Conservation (phyloP, 2,113 vertebrate genomes). For the Dendrocopos noguchii region DNA sequence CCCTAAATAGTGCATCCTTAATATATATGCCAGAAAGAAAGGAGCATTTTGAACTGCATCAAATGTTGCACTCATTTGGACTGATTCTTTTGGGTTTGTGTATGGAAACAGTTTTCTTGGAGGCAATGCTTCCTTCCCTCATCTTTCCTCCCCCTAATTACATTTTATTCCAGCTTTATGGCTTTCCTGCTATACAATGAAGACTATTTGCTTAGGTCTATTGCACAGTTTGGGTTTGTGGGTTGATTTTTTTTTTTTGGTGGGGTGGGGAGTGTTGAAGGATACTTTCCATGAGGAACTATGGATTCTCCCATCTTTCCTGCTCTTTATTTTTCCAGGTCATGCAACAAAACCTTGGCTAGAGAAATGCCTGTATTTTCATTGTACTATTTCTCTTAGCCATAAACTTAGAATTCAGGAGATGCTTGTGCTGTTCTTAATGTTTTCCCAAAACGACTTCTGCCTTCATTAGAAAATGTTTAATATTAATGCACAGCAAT, state of each 20-base stretch:
- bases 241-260: not conserved
- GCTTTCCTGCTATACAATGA: not conserved
- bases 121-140: not conserved
- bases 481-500: conserved; percentile 72
- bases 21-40: not conserved
- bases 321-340: not conserved
- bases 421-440: conserved; percentile 51
- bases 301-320: not conserved
- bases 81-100: not conserved
- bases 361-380: conserved; percentile 43
- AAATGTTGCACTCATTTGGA: not conserved
- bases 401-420: conserved; percentile 64
- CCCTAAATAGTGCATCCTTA: not conserved
- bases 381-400: conserved; percentile 32
- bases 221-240: not conserved
- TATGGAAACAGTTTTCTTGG: not conserved
- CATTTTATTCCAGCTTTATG: not conserved
- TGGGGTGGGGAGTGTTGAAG: not conserved
- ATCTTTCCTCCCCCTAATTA: fast-evolving
- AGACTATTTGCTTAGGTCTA: not conserved
- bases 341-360: not conserved
- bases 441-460: conserved; percentile 74
- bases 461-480: conserved; percentile 70
- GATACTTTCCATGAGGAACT: not conserved
- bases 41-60: not conserved